Base-by-base conservation (phyloP, 2,113 vertebrate genomes). In the Tonatia bakeri region DNA sequence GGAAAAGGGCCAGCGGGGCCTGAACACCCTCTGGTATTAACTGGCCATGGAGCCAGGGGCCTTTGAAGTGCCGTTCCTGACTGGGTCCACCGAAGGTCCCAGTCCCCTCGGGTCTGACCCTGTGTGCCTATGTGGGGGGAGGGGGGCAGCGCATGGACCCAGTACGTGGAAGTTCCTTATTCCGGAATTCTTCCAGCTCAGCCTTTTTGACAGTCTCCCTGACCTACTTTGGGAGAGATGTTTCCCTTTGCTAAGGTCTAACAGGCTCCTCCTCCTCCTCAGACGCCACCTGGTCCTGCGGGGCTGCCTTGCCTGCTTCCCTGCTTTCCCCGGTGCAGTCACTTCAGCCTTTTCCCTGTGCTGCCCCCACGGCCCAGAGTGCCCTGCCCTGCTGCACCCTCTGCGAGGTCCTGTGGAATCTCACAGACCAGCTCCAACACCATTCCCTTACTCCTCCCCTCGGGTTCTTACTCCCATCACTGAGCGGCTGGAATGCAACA, bases 31-130 rank as follows among this genome's bases (percentile, higher is more conserved):
- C 65, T 65, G 15, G 2, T n/a, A 19, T 79, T 73, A 82, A 65
- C 12, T 90, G 75, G 40, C 91, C 47, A 3, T 1, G 31, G 56
- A 87, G 28, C 33, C 43, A 31, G 16, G 43, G 22, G 12, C 33
- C 24, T n/a, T 9, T 33, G 15, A n/a, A 47, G 52, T 15, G 5
- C 6, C 1, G 17, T 33, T 79, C 77, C 75, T 50, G 52, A 24
- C 1, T 0, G 0, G n/a, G 1, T 47, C 50, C 38, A 31, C 43
- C 17, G 26, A 15, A 8, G 70, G 10, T 14, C 40, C n/a, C 0
- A 1, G 65, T 26, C 33, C 59, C 19, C 61, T 31, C 26, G 22
- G 13, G 6, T 28, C 3, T 11, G 2, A 9, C 31, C 54, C 83
- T 20, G 16, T 13, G 65, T 6, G 20, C 59, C 45, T 16, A 2